Evolutionary conservation across 1,140 invertebrate genomes (phyloP).

Genomic region (Maniola jurtina): DNA sequence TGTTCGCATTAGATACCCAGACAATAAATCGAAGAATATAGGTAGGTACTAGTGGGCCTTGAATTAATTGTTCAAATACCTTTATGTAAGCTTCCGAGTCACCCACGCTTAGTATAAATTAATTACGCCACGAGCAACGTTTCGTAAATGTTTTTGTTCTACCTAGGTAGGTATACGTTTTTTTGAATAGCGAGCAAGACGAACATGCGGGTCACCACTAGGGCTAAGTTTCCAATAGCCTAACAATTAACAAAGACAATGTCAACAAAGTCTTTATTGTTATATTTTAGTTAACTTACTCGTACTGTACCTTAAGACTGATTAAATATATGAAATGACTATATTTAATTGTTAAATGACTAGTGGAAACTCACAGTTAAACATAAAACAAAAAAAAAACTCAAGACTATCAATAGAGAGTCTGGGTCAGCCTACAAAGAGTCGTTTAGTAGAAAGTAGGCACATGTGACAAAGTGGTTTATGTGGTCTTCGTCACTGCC

Average conservation of each 20-base stretch:
- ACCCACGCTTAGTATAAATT: constrained; percentile 12
- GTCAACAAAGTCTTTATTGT: too few species aligned
- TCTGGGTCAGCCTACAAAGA: constrained; percentile 27
- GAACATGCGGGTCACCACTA: too few species aligned
- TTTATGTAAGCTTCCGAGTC: constrained; percentile 14
- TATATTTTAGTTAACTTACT: too few species aligned
- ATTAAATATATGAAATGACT: too few species aligned
- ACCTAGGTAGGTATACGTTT: too few species aligned
- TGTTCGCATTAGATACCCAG: too few species aligned
- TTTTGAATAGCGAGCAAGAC: too few species aligned
- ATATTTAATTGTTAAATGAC: too few species aligned
- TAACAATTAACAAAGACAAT: too few species aligned
- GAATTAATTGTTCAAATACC: constrained; percentile 14
- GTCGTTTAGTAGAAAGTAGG: constrained; percentile 64
- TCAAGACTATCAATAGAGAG: constrained; percentile 1
- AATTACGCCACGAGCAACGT: background rate
- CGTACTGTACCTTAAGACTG: too few species aligned
- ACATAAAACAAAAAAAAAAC: background rate
- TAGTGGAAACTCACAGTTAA: too few species aligned
- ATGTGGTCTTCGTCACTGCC: constrained; percentile 37
- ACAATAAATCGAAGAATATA: background rate
- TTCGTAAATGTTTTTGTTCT: background rate
- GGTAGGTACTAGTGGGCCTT: background rate
- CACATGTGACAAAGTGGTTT: constrained; percentile 35
- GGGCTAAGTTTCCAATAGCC: too few species aligned